These are phyloP conservation scores for Biston stratarius DNA, from an alignment of 2,888 invertebrate genomes.

Conservation along the genomic window DNA sequence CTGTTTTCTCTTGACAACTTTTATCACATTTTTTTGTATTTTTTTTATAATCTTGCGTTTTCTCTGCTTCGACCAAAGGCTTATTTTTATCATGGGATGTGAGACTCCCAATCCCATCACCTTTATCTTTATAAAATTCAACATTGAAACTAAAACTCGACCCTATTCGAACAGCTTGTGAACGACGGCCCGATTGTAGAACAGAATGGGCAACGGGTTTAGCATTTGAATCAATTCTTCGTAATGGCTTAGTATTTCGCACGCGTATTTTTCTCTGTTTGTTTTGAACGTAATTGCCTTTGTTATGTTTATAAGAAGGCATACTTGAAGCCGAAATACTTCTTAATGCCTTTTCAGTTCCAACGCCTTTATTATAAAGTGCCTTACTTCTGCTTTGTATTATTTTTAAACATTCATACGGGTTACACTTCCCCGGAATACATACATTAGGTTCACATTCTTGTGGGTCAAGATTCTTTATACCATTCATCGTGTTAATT, in stretches of 20 bases:
- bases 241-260: background rate
- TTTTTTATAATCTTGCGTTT: background rate
- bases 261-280: background rate
- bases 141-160: conserved; percentile 54
- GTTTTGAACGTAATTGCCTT: background rate
- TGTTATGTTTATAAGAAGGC: background rate
- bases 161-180: conserved; percentile 43
- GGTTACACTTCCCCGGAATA: conserved; percentile 48
- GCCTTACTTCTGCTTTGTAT: background rate
- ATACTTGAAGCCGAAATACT: background rate
- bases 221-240: background rate
- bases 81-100: background rate
- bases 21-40: background rate
- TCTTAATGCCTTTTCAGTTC: background rate
- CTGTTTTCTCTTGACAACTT: background rate
- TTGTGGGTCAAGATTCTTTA: background rate
- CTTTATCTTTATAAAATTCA: conserved; percentile 51
- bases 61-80: background rate
- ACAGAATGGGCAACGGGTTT: background rate
- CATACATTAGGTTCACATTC: conserved; percentile 36
- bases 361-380: background rate
- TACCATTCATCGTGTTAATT: background rate
- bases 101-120: background rate
- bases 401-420: conserved; percentile 4
- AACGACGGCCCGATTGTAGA: conserved; percentile 18